Evolutionary conservation across 2,888 invertebrate species (phyloP).

Genomic region (Leptothorax acervorum): DNA sequence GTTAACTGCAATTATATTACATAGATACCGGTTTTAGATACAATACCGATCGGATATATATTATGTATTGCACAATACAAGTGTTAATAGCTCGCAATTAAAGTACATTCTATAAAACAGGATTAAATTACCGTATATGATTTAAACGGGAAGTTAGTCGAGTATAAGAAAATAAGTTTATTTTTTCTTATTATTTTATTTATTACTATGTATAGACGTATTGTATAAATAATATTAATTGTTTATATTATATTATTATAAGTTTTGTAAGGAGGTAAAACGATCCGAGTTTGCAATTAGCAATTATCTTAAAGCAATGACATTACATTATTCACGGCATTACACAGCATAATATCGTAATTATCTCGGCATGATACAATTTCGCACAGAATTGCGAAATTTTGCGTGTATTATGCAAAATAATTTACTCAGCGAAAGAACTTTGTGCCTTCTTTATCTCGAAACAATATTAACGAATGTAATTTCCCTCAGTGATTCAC

Average conservation of each 20-base stretch:
- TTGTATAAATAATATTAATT: no score
- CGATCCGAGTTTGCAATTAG: not conserved
- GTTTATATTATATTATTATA: not conserved
- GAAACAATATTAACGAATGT: conserved; percentile 18
- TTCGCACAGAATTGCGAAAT: not conserved
- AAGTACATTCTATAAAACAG: not conserved
- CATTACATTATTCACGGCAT: conserved; percentile 6
- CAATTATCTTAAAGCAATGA: conserved; percentile 15
- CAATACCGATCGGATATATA: not conserved
- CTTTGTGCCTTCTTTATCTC: not conserved
- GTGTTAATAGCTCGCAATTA: not conserved
- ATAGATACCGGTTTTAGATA: not conserved
- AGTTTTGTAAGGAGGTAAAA: not conserved
- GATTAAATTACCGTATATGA: not conserved
- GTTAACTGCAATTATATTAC: not conserved
- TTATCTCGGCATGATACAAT: conserved; percentile 8
- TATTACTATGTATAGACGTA: no score
- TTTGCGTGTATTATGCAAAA: conserved; percentile 23
- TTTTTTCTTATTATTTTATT: not conserved
- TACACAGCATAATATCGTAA: not conserved
- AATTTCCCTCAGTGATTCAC: conserved; percentile 6
- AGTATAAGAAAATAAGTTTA: not conserved
- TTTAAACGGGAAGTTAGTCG: not conserved
- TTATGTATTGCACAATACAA: not conserved
- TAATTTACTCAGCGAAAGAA: not conserved